Evolutionary conservation across 1,140 invertebrate species (phyloP).

Genomic region (Orchesella cincta): DNA sequence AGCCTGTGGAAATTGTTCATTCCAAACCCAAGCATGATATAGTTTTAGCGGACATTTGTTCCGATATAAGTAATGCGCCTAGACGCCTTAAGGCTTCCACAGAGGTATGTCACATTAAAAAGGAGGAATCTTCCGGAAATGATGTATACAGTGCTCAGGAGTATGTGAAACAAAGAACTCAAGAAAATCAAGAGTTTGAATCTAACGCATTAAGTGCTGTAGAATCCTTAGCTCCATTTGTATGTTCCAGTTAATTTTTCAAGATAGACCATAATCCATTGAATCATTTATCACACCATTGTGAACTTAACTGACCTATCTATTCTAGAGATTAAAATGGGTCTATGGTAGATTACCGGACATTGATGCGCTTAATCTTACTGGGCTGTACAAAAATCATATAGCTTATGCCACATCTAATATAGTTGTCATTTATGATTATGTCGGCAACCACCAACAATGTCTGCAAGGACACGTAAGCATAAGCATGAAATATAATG

Average conservation of each 20-base stretch:
- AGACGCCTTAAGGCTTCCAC: not conserved
- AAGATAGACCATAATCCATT: no score
- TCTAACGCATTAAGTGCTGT: not conserved
- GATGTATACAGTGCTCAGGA: not conserved
- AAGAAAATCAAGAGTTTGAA: constrained; percentile 16
- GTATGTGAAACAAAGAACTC: not conserved
- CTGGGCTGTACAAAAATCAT: constrained; percentile 39
- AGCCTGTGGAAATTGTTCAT: no score
- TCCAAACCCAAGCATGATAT: no score
- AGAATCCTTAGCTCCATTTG: constrained; percentile 23
- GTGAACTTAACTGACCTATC: no score
- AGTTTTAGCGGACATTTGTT: not conserved
- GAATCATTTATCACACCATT: no score
- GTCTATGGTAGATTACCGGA: constrained; percentile 40
- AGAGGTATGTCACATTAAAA: not conserved
- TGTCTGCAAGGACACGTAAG: constrained; percentile 49
- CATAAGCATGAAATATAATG: not conserved
- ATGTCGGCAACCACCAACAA: constrained; percentile 41
- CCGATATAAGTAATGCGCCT: not conserved
- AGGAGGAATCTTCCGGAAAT: not conserved
- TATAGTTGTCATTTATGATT: constrained; percentile 41
- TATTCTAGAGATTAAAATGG: constrained; percentile 33
- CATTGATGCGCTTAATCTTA: constrained; percentile 40
- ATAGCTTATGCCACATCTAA: constrained; percentile 46
- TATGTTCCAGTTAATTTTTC: no score